Evolutionary conservation across 2,888 invertebrate genomes (phyloP).

Genomic region (Elmis aenea): DNA sequence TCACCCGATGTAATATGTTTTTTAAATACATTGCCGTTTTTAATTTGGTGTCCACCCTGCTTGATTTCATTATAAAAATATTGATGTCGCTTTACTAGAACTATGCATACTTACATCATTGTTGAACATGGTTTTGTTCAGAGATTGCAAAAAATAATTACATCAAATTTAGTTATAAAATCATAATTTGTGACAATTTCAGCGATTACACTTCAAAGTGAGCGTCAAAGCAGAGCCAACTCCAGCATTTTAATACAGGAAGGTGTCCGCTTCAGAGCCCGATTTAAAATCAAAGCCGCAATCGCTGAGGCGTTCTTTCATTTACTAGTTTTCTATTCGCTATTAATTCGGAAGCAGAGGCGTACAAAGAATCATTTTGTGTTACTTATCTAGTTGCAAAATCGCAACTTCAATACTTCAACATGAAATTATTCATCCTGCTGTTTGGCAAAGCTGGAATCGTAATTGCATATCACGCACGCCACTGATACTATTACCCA

Average conservation of each 20-base stretch:
- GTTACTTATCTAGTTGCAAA: too few species aligned
- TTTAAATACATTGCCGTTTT: too few species aligned
- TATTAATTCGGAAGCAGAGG: too few species aligned
- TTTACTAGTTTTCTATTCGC: background rate
- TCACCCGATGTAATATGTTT: too few species aligned
- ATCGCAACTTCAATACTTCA: too few species aligned
- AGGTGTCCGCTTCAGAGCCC: constrained; percentile 16
- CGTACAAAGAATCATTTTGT: too few species aligned
- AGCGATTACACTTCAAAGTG: constrained; percentile 20
- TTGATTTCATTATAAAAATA: too few species aligned
- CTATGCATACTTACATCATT: too few species aligned
- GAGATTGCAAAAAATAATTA: constrained; percentile 1
- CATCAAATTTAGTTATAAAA: constrained; percentile 19
- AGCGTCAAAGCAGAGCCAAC: constrained; percentile 19
- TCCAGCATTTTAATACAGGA: constrained; percentile 18
- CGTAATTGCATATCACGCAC: background rate
- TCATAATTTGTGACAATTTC: constrained; percentile 21
- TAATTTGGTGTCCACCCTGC: too few species aligned
- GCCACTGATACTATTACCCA: background rate
- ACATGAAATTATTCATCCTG: background rate
- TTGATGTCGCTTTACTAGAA: too few species aligned
- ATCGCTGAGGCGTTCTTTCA: background rate
- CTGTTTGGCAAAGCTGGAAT: background rate
- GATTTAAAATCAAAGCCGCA: background rate
- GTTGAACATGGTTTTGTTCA: too few species aligned